Evolutionary conservation across 2,797 vertebrate genomes (phyloP), one percentile per base, ranked within the genome.

Genomic region (Emys orbicularis): DNA sequence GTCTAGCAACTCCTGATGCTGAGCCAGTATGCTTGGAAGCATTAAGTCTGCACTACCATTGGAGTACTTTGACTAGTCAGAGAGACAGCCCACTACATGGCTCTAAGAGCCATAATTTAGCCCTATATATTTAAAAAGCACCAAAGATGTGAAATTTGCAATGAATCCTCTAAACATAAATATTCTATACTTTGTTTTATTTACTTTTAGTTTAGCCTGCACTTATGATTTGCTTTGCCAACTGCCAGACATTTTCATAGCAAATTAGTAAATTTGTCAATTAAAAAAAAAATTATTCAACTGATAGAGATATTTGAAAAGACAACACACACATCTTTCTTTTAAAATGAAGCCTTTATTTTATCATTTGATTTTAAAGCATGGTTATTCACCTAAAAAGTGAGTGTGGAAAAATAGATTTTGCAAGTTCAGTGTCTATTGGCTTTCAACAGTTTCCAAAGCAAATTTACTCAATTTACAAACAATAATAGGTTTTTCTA

Each of bases 141-240:
- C 94, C 93, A 94, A 96, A 90, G 82, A 82, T 53, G 86, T 96
- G 84, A 96, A 96, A 97, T 95, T 94, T 96, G 76, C 86, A 94
- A 81, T 2, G 68, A 13, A 93, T 85, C 84, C 76, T 94, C 82
- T 72, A 92, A 95, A 89, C 89, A 37, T 94, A 72, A 54, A 81
- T 2, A n/a, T 25, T 21, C 27, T 68, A 19, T n/a, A 93, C 83
- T 76, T 83, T 53, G 19, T 85, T 96, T 95, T 77, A 92, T 87
- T 96, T 90, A 86, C 61, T 89, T 96, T 96, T 59, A 72, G 72
- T 77, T 89, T 85, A 82, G 76, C 31, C 72, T 85, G 76, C 34
- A 83, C 37, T 23, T 90, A 59, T 77, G n/a, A 88, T 47, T 19
- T 47, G 47, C 23, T 82, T 87, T 97, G 89, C 85, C 90, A 96